Percentiles rank a stretch among this genome's conserved stretches.
Evolutionary conservation across 2,888 invertebrate genomes (phyloP).

Genomic region (Callosobruchus maculatus): DNA sequence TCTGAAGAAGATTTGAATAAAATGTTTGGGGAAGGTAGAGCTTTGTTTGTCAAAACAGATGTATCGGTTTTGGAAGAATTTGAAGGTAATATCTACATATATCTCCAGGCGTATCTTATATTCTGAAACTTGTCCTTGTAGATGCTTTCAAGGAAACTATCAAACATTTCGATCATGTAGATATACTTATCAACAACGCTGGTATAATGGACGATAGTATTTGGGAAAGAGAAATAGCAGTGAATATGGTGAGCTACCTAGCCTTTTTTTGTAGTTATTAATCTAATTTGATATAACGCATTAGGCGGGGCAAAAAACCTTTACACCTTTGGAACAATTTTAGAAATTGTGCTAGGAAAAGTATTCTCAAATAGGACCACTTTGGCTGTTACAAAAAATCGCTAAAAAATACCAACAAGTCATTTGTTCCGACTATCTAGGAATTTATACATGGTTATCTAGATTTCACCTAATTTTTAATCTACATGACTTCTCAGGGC

Average conservation of each 20-base stretch:
- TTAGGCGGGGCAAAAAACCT: too few species aligned
- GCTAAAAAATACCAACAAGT: too few species aligned
- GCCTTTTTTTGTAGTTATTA: too few species aligned
- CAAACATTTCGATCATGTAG: conserved; percentile 18
- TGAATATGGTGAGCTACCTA: conserved; percentile 17
- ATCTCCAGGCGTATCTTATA: neutral
- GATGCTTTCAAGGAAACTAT: conserved; percentile 24
- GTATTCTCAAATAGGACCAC: too few species aligned
- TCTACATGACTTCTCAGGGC: too few species aligned
- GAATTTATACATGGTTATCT: too few species aligned
- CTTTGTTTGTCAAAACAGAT: neutral
- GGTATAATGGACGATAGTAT: conserved; percentile 19
- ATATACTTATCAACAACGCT: conserved; percentile 24
- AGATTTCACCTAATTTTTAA: too few species aligned
- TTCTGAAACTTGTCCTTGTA: conserved; percentile 11
- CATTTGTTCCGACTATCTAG: too few species aligned
- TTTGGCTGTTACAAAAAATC: too few species aligned
- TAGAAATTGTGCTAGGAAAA: too few species aligned
- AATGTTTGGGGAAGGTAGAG: neutral
- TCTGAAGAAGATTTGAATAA: neutral
- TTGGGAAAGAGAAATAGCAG: conserved; percentile 19
- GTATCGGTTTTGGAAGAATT: conserved; percentile 2
- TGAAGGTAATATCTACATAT: neutral
- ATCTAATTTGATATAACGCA: too few species aligned
- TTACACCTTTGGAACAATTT: too few species aligned